Evolutionary conservation across 2,888 invertebrate species (phyloP), one percentile per base, ranked within the genome.

Genomic region (Caenorhabditis macrosperma): DNA sequence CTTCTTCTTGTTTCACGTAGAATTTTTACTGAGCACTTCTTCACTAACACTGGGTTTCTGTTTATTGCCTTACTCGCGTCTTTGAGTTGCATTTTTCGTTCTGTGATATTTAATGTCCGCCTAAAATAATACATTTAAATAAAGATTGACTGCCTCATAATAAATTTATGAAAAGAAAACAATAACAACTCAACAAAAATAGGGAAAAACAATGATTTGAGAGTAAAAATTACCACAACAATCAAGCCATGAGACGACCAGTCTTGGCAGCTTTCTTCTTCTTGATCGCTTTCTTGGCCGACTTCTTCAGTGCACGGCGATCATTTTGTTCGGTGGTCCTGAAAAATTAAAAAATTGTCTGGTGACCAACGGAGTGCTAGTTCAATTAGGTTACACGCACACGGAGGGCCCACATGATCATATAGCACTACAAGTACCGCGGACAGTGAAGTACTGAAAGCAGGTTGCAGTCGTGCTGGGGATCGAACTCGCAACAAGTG

Each of bases 261-360:
- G 69, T 54, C n/a, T 64, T 71, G 10, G 60, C 75, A 5, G 63
- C 63, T 63, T 74, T 79, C 75, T 85, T 83, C 77, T 75, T 83
- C 15, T 68, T 68, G 30, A 84, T 84, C 30, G 82, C 83, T 41
- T 78, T 80, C 50, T 82, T 78, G 12, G 82, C 82, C 2, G 84
- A 82, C 44, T 84, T 84, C 38, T 83, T 83, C 46, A 83, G 57
- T n/a, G 63, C 68, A 30, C 82, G 71, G 22, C 82, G 76, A 26
- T 82, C 79, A 17, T 79, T 79, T 52, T 82, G 82, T n/a, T 82
- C 82, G 28, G 77, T 26, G 12, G 59, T 67, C 67, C 82, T 82
- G 64, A 54, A 82, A 78, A 61, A 41, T 48, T 22, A 41, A 38
- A 22, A 54, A 48, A 79, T 46, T 69, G 52, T 63, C 38, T 44